phyloP scores from a whole-genome alignment of 2,113 vertebrate genomes.

The Chlamydotis undulata region DNA sequence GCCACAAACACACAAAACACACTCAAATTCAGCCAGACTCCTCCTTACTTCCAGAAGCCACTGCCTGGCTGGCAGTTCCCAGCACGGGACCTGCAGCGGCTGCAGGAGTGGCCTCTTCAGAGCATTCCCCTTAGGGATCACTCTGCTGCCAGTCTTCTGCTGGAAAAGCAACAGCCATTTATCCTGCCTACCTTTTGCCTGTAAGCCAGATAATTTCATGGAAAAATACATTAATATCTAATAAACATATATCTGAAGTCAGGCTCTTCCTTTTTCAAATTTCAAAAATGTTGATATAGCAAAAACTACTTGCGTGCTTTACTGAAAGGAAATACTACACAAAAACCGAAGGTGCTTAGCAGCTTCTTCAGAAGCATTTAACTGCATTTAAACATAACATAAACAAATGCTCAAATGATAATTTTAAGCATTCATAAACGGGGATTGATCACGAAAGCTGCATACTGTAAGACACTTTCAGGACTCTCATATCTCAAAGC shows the following conservation, averaged over 20 bases:
- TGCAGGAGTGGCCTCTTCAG: neutral
- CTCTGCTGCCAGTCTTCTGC: neutral
- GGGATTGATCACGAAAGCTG: neutral
- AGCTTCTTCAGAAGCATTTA: neutral
- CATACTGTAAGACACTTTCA: fast-evolving
- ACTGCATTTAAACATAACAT: neutral
- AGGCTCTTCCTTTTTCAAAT: neutral
- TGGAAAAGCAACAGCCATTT: neutral
- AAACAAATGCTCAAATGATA: neutral
- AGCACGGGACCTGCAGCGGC: neutral
- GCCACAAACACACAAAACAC: neutral
- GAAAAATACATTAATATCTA: neutral
- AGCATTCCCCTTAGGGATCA: neutral
- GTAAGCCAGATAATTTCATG: neutral
- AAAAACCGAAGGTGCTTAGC: neutral
- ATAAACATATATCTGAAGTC: neutral
- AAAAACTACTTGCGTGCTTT: neutral
- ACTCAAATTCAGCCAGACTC: neutral
- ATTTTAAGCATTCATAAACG: neutral
- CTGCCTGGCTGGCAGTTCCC: neutral
- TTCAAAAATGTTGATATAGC: neutral
- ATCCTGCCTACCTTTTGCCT: neutral
- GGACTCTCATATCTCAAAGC: neutral
- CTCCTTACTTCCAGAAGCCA: neutral
- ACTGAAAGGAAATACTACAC: neutral